A percentile compares a stretch with the other conserved stretches of the same genome.
phyloP scores from a whole-genome alignment of 1,140 invertebrate genomes.

The Drosophila rhopaloa region DNA sequence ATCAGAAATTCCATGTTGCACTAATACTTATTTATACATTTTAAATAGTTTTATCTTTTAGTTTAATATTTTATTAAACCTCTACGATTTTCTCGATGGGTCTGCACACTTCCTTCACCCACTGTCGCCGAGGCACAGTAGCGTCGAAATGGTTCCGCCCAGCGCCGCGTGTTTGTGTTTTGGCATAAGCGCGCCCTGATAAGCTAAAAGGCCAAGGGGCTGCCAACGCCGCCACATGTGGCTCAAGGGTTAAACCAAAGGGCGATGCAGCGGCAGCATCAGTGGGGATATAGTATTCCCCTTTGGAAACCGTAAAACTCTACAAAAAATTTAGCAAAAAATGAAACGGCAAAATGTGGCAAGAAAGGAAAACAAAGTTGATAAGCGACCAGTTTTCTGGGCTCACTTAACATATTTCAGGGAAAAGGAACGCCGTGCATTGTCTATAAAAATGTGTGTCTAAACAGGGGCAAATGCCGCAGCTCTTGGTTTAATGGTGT shows the following conservation, averaged over 20 bases:
- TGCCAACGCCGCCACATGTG: conserved; percentile 34
- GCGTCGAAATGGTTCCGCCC: conserved; percentile 27
- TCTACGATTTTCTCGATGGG: neutral
- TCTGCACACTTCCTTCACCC: neutral
- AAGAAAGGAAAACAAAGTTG: conserved; percentile 63
- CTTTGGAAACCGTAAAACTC: conserved; percentile 34
- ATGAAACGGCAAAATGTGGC: conserved; percentile 14
- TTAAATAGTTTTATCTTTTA: too few species aligned
- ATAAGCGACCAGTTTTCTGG: conserved; percentile 56
- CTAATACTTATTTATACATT: too few species aligned
- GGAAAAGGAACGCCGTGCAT: conserved; percentile 19
- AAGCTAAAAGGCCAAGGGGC: conserved; percentile 69
- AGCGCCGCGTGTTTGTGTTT: conserved; percentile 40
- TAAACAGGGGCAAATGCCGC: conserved; percentile 67
- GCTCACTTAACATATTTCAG: conserved; percentile 73
- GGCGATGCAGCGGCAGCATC: conserved; percentile 11
- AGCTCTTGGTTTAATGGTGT: conserved; percentile 81
- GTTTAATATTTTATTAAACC: neutral
- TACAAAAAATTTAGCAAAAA: conserved; percentile 53
- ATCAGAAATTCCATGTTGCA: too few species aligned
- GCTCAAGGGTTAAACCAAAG: conserved; percentile 50
- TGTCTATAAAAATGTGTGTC: conserved; percentile 82
- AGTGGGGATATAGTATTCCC: neutral
- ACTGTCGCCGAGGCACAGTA: conserved; percentile 17
- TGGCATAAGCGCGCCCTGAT: conserved; percentile 71